phyloP scores from a whole-genome alignment of 2,113 vertebrate genomes.

The Tympanuchus pallidicinctus region DNA sequence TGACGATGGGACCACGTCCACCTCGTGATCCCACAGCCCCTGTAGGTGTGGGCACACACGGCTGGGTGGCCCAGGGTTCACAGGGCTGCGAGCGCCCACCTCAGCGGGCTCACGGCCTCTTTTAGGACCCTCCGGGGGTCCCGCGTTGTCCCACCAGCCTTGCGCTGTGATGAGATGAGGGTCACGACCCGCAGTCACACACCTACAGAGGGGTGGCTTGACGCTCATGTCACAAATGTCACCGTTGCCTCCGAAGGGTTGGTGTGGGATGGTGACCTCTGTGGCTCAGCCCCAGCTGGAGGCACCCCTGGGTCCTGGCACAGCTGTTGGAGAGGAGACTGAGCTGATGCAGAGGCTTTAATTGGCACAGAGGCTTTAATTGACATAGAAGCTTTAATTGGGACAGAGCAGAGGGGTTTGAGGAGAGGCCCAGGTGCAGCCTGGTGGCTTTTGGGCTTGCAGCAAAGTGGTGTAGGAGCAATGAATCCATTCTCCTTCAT shows the following conservation, averaged over 20 bases:
- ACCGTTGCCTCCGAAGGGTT: neutral
- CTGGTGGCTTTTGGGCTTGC: neutral
- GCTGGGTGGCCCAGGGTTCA: no score
- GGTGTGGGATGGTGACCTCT: rapidly evolving
- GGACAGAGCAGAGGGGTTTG: neutral
- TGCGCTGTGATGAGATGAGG: rapidly evolving
- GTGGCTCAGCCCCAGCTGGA: neutral
- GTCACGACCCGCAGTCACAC: neutral
- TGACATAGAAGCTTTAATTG: neutral
- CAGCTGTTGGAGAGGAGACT: rapidly evolving
- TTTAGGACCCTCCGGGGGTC: neutral
- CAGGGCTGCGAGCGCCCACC: neutral
- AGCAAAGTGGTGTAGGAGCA: neutral
- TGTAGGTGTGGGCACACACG: neutral
- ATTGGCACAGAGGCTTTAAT: neutral
- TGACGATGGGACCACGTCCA: no score
- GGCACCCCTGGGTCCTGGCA: neutral
- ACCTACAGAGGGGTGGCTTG: neutral
- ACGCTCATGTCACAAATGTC: neutral
- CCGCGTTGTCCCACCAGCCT: rapidly evolving
- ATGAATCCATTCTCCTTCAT: neutral
- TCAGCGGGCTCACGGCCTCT: neutral
- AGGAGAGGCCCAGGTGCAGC: neutral
- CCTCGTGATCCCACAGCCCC: neutral
- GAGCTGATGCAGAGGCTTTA: rapidly evolving